Percentiles rank a stretch among this genome's conserved stretches.
These are phyloP conservation scores for Sorex araneus DNA, from an alignment of 2,113 vertebrate species.

Conservation along the genomic window DNA sequence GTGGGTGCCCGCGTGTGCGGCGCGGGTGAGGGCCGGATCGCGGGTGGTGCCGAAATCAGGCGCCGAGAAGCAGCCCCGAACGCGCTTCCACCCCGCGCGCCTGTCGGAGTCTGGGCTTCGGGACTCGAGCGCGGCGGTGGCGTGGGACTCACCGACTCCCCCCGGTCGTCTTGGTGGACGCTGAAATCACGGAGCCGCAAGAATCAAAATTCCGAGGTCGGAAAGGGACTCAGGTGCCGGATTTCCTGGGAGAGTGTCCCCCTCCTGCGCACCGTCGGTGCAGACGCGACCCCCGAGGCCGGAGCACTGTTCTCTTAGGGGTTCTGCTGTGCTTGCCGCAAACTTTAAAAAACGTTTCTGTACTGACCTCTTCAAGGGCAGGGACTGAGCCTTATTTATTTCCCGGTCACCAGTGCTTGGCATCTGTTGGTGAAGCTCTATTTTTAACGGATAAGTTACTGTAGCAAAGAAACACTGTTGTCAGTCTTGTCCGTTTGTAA, in stretches of 20 bases:
- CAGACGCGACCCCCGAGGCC: not conserved
- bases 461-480: conserved; percentile 58
- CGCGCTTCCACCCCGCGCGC: too few relatives aligned
- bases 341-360: conserved; percentile 13
- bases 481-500: conserved; percentile 25
- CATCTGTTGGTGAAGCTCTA: conserved; percentile 58
- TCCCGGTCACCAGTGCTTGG: conserved; percentile 51
- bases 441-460: conserved; percentile 69
- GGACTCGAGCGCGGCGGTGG: not conserved
- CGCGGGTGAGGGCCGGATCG: too few relatives aligned
- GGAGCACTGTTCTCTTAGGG: conserved; percentile 34
- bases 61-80: too few relatives aligned
- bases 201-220: conserved; percentile 6
- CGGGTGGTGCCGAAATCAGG: too few relatives aligned
- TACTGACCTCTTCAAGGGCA: conserved; percentile 70
- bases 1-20: too few relatives aligned
- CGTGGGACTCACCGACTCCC: not conserved
- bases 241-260: conserved; percentile 35
- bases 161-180: not conserved
- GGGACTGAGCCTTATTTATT: conserved; percentile 59
- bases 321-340: not conserved
- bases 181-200: conserved; percentile 47
- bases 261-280: too few relatives aligned
- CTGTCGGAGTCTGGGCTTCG: too few relatives aligned
- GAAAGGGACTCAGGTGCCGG: not conserved